Base-by-base conservation (phyloP, 2,113 vertebrate genomes). In the Halcyon malimbica region DNA sequence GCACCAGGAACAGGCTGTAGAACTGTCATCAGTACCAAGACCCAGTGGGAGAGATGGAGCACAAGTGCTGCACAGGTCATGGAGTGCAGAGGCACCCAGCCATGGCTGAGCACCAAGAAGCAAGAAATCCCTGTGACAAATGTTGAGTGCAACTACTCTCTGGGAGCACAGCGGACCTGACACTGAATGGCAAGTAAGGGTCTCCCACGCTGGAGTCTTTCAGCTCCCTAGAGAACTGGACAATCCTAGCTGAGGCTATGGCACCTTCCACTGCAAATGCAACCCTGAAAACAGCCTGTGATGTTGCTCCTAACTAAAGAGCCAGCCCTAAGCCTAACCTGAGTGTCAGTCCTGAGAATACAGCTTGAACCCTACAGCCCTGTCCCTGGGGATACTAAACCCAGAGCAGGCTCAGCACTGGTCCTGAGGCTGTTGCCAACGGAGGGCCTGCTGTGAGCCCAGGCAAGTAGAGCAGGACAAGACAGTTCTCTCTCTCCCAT, bases 51-150 rank as follows among this genome's bases (percentile, higher is more conserved):
- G 51, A 74, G 16, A 37, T 6, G 21, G 33, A 56, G 19, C 4
- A 1, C 0, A 0, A 54, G 11, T 15, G 59, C 59, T 46, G 56
- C 69, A 39, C 39, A 51, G 70, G 70, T 68, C 50, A 78, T 0
- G 2, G 64, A 0, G 0, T n/a, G 16, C 75, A 56, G 42, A 17
- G 33, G 63, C 37, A 69, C 21, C 39, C 2, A 17, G 56, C 37
- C 1, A 2, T 1, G 3, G 68, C 37, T 2, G 5, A 75, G 79
- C 67, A 80, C 17, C 21, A 14, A 20, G 69, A n/a, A 64, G 31
- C 0, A 2, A 77, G 67, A 83, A 83, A 67, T 31, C 18, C 35
- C 9, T 0, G 0, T 26, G 64, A n/a, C 0, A 7, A 67, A 71
- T 28, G 24, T 51, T 6, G 19, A 50, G 21, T 13, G 31, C 28